These are phyloP conservation scores for Trididemnum miniatum DNA, from an alignment of 23 tunicate genomes.

Conservation along the genomic window DNA sequence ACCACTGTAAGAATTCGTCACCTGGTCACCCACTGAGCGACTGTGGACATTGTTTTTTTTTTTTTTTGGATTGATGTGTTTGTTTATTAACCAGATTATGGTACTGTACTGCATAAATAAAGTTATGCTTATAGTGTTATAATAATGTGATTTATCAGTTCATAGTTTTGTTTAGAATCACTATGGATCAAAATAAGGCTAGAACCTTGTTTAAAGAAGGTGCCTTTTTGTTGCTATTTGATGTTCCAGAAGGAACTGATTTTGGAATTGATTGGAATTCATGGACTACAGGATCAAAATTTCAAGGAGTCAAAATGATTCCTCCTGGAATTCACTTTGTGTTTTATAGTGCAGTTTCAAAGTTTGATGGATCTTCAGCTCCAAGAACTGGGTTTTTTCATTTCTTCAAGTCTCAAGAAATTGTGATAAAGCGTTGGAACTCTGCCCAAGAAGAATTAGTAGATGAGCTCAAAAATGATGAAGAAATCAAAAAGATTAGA, in stretches of 20 bases:
- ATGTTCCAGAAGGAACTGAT: conserved; percentile 91
- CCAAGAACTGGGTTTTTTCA: conserved; percentile 94
- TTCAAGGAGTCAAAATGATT: conserved; percentile 94
- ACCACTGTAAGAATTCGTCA: too few species aligned
- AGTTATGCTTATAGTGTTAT: too few species aligned
- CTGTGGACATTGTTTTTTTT: too few species aligned
- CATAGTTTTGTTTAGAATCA: too few species aligned
- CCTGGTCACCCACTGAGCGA: too few species aligned
- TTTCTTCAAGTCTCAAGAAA: conserved; percentile 65
- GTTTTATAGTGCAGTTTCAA: conserved; percentile 67
- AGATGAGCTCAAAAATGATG: conserved; percentile 7
- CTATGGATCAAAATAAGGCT: conserved; percentile 82
- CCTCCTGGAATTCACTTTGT: conserved; percentile 97
- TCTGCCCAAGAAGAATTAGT: conserved; percentile 43
- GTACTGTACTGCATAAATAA: too few species aligned
- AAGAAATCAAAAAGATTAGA: conserved; percentile 28
- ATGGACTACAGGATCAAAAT: conserved; percentile 83
- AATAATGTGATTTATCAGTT: too few species aligned
- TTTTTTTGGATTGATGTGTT: too few species aligned
- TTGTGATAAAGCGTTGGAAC: conserved; percentile 68
- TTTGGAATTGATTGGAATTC: conserved; percentile 98
- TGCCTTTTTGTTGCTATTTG: conserved; percentile 68
- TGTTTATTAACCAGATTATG: too few species aligned
- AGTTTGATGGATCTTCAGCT: conserved; percentile 56
- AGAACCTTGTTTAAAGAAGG: conserved; percentile 73